Conservation (phyloP, 2,797 vertebrate genomes). For the Liasis olivaceus region DNA sequence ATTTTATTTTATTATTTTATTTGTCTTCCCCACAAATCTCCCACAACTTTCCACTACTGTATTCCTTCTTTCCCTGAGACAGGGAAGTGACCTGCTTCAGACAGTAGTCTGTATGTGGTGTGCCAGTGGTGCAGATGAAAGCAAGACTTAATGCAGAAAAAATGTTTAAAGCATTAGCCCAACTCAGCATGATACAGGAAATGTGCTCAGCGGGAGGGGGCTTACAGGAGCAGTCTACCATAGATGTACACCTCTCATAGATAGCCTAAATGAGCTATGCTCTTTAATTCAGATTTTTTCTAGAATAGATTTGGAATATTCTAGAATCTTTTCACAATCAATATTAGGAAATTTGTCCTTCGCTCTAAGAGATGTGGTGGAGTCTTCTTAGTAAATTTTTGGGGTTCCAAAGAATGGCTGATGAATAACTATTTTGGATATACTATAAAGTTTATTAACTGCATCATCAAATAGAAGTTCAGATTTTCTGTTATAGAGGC, state of each 20-base stretch:
- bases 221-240: neutral
- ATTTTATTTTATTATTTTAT: neutral
- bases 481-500: neutral
- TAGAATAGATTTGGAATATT: neutral
- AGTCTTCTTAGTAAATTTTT: neutral
- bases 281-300: neutral
- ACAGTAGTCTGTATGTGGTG: neutral
- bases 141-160: neutral
- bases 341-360: neutral
- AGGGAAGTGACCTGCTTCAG: neutral
- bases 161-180: neutral
- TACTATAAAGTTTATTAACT: neutral
- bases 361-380: neutral
- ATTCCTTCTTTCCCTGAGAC: neutral
- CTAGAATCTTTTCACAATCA: neutral
- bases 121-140: neutral
- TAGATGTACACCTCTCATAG: neutral
- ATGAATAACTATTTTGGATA: neutral
- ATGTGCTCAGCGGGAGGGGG: neutral
- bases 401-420: neutral
- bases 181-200: neutral
- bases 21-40: neutral
- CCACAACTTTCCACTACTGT: neutral
- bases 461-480: neutral
- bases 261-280: neutral